phyloP scores from a whole-genome alignment of 2,113 vertebrate species.

The Oostethus manadensis region DNA sequence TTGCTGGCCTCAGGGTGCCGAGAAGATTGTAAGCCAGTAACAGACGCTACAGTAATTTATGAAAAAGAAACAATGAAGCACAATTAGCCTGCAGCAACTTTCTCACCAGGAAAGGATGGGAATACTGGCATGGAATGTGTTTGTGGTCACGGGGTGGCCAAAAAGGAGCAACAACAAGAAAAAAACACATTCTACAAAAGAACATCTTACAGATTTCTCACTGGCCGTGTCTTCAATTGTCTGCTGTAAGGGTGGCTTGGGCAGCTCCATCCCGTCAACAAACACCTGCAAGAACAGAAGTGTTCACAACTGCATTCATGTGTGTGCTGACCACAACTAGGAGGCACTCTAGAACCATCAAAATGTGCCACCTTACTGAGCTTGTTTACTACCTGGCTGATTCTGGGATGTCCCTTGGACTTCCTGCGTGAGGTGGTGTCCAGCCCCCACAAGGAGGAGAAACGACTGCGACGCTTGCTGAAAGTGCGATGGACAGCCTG shows the following conservation, averaged over 20 bases:
- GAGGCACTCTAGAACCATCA: background rate
- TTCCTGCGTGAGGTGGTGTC: slow-evolving; percentile 93
- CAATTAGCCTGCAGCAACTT: no score
- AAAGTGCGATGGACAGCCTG: slow-evolving; percentile 87
- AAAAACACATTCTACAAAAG: background rate
- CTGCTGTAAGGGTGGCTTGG: slow-evolving; percentile 82
- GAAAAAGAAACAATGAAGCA: slow-evolving; percentile 13
- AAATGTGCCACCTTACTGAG: background rate
- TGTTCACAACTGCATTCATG: no score
- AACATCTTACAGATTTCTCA: slow-evolving; percentile 82
- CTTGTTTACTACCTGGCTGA: slow-evolving; percentile 80
- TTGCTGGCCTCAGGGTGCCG: slow-evolving; percentile 30
- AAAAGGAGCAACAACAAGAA: slow-evolving; percentile 1
- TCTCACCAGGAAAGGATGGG: no score
- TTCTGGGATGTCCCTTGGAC: slow-evolving; percentile 83
- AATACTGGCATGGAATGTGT: no score
- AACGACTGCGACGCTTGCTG: slow-evolving; percentile 89
- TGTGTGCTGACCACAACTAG: background rate
- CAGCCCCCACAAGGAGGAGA: slow-evolving; percentile 96
- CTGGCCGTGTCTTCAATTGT: slow-evolving; percentile 83
- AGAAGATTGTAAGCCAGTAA: slow-evolving; percentile 32
- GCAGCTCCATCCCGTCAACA: slow-evolving; percentile 78
- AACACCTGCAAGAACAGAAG: slow-evolving; percentile 79
- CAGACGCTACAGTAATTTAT: slow-evolving; percentile 42
- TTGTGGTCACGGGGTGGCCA: no score